These are phyloP conservation scores for Apis florea DNA, from an alignment of 1,140 invertebrate genomes.

Conservation along the genomic window DNA sequence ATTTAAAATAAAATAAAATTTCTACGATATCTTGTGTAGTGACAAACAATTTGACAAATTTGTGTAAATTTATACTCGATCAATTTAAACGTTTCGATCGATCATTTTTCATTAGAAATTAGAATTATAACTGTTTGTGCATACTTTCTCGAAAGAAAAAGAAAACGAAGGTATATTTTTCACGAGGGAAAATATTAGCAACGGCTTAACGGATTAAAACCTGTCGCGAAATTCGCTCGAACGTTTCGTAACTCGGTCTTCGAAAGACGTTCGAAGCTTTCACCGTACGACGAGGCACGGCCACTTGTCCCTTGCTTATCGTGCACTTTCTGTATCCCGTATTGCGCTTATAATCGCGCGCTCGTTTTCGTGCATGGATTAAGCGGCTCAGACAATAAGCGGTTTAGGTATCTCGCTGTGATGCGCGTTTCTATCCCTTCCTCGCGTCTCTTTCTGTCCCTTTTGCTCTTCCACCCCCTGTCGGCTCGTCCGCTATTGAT, in stretches of 20 bases:
- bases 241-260: too few relatives aligned
- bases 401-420: conserved; percentile 41
- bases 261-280: background rate
- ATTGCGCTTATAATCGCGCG: conserved; percentile 42
- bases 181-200: too few relatives aligned
- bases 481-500: conserved; percentile 69
- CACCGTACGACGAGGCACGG: background rate
- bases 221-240: background rate
- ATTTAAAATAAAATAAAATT: too few relatives aligned
- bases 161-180: too few relatives aligned
- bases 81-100: too few relatives aligned
- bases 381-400: conserved; percentile 46
- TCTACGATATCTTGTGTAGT: too few relatives aligned
- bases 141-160: too few relatives aligned
- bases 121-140: too few relatives aligned
- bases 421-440: conserved; percentile 27
- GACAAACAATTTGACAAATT: too few relatives aligned
- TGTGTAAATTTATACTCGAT: too few relatives aligned
- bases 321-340: conserved; percentile 2
- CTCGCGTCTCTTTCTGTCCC: conserved; percentile 5
- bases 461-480: conserved; percentile 20
- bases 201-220: background rate
- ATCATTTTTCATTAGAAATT: too few relatives aligned
- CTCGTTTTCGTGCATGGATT: conserved; percentile 33
- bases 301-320: background rate